Evolutionary conservation across 2,797 vertebrate species (phyloP).

Genomic region (Dicrostonyx torquatus): DNA sequence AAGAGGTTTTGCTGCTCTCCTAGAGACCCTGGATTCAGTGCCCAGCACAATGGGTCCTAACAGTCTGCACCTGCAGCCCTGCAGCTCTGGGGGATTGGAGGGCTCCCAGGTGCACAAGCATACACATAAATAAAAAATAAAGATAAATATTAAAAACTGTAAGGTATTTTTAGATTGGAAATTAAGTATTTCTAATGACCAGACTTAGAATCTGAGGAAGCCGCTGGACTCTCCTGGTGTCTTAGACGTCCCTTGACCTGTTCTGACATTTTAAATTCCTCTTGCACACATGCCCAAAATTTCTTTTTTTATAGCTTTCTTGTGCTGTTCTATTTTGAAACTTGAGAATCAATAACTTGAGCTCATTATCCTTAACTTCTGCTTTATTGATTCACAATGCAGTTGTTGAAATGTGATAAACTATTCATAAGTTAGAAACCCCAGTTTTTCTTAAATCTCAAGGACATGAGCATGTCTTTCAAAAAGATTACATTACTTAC

Average conservation of each 20-base stretch:
- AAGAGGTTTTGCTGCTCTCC: neutral
- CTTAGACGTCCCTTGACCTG: neutral
- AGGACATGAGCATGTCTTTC: slow-evolving; percentile 70
- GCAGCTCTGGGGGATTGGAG: neutral
- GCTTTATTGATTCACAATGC: slow-evolving; percentile 81
- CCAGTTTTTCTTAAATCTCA: slow-evolving; percentile 74
- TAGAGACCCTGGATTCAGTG: neutral
- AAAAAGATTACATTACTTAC: slow-evolving; percentile 71
- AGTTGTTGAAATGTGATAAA: slow-evolving; percentile 83
- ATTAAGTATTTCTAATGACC: slow-evolving; percentile 42
- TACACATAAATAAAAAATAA: neutral
- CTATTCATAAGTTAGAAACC: slow-evolving; percentile 81
- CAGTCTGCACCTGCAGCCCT: neutral
- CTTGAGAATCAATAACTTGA: slow-evolving; percentile 72
- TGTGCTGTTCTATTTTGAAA: slow-evolving; percentile 71
- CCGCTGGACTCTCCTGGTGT: slow-evolving; percentile 26
- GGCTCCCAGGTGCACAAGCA: neutral
- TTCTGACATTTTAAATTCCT: slow-evolving; percentile 57
- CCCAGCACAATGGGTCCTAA: neutral
- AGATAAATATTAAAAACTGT: neutral
- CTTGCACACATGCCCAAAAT: neutral
- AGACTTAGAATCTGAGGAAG: slow-evolving; percentile 43
- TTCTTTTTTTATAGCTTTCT: slow-evolving; percentile 65
- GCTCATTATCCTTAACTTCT: slow-evolving; percentile 78
- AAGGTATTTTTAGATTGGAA: slow-evolving; percentile 9